These are phyloP conservation scores for Acanthopagrus latus DNA, from an alignment of 2,797 vertebrate genomes.

Conservation along the genomic window DNA sequence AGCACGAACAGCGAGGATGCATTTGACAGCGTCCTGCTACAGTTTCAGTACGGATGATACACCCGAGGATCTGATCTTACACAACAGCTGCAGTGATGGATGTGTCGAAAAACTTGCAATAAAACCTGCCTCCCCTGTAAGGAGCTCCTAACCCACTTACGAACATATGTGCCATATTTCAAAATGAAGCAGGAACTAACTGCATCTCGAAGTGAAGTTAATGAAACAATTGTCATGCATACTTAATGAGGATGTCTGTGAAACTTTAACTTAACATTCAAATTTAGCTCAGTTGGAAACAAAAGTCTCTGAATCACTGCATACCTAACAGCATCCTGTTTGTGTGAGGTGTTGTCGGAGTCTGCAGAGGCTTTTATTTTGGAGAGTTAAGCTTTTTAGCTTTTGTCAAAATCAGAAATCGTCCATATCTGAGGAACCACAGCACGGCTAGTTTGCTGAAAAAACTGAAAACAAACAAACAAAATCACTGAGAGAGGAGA, in stretches of 20 bases:
- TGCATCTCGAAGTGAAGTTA: background rate
- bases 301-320: background rate
- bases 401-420: background rate
- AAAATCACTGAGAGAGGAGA: background rate
- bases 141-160: slow-evolving; percentile 27
- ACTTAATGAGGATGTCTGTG: background rate
- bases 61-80: slow-evolving; percentile 48
- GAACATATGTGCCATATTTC: background rate
- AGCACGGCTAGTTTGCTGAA: background rate
- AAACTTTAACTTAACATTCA: slow-evolving; percentile 1
- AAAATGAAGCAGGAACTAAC: background rate
- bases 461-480: background rate
- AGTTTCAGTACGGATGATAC: slow-evolving; percentile 33
- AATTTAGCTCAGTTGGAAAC: background rate
- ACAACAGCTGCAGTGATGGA: slow-evolving; percentile 38
- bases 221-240: background rate
- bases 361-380: background rate
- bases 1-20: slow-evolving; percentile 3
- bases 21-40: slow-evolving; percentile 52
- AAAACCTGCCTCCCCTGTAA: slow-evolving; percentile 31
- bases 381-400: background rate
- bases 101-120: slow-evolving; percentile 48
- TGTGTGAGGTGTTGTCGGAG: background rate
- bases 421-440: background rate
- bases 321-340: background rate